Percentiles rank a stretch among this genome's conserved stretches.
phyloP scores from a whole-genome alignment of 2,888 invertebrate species.

The Tromatobia lineatoria region DNA sequence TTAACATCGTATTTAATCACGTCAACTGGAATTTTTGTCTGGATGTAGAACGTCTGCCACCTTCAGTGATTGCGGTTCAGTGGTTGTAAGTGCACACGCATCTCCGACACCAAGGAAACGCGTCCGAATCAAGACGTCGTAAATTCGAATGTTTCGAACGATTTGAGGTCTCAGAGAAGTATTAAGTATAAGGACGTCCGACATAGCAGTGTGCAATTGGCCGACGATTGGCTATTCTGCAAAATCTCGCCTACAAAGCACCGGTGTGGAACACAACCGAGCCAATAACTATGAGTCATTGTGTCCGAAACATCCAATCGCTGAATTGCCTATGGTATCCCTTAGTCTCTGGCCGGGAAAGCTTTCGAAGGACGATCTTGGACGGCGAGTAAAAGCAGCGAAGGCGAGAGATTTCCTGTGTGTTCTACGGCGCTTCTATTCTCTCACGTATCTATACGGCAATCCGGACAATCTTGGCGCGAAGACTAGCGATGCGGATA shows the following conservation, averaged over 20 bases:
- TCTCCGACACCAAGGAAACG: too few species aligned
- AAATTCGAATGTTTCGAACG: too few species aligned
- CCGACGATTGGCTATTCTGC: conserved; percentile 29
- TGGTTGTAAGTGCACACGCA: too few species aligned
- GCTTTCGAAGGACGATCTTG: conserved; percentile 31
- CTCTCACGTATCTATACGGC: conserved; percentile 35
- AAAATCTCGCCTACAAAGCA: background rate
- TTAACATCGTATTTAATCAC: too few species aligned
- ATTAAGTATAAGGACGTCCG: background rate
- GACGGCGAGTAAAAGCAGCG: conserved; percentile 20
- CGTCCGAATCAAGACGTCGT: too few species aligned
- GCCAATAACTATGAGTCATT: conserved; percentile 16
- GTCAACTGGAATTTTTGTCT: too few species aligned
- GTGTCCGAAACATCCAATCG: conserved; percentile 13
- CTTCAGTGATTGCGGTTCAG: too few species aligned
- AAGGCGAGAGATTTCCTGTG: conserved; percentile 37
- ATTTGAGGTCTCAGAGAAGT: background rate
- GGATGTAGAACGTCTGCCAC: too few species aligned
- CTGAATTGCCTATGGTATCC: background rate
- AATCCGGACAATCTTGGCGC: conserved; percentile 46
- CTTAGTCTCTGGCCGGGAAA: background rate
- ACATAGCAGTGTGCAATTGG: conserved; percentile 2
- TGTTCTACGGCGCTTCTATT: conserved; percentile 30
- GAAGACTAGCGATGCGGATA: conserved; percentile 48
- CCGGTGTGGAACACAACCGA: background rate